Evolutionary conservation across 1,140 invertebrate genomes (phyloP).

Genomic region (Tetramorium alpestre): DNA sequence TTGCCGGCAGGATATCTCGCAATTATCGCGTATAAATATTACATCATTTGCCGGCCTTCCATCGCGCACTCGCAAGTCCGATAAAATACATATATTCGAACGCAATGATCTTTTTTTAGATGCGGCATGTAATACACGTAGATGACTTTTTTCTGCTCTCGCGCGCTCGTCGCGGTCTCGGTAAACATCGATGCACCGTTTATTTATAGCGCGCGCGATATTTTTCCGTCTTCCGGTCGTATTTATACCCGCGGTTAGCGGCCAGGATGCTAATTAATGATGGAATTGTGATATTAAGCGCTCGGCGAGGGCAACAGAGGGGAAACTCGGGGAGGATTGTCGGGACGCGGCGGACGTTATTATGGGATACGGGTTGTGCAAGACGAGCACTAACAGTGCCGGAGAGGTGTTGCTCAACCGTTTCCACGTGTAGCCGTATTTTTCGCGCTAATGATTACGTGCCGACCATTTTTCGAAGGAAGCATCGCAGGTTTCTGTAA

Average conservation of each 20-base stretch:
- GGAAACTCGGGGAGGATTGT: slow-evolving; percentile 9
- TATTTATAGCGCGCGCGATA: slow-evolving; percentile 44
- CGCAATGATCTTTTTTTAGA: not conserved
- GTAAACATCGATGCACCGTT: slow-evolving; percentile 16
- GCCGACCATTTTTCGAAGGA: not conserved
- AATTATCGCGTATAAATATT: not conserved
- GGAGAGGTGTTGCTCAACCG: not conserved
- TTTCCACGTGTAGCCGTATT: not conserved
- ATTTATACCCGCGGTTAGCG: slow-evolving; percentile 51
- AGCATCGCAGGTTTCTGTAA: not conserved
- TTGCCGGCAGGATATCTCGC: not conserved
- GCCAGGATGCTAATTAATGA: slow-evolving; percentile 43
- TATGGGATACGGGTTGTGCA: slow-evolving; percentile 16
- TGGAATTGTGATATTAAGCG: slow-evolving; percentile 49
- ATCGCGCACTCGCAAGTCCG: not conserved
- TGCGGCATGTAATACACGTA: not conserved
- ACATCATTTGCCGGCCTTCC: not conserved
- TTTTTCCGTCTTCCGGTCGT: slow-evolving; percentile 46
- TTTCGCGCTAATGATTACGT: slow-evolving; percentile 25
- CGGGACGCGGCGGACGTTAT: slow-evolving; percentile 13
- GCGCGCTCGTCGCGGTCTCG: not conserved
- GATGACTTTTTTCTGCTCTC: not conserved
- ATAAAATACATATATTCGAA: not conserved
- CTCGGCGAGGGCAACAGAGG: not conserved
- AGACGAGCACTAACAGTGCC: not conserved